These are phyloP conservation scores for Odontophorus gujanensis DNA, from an alignment of 2,113 vertebrate genomes.

Conservation along the genomic window DNA sequence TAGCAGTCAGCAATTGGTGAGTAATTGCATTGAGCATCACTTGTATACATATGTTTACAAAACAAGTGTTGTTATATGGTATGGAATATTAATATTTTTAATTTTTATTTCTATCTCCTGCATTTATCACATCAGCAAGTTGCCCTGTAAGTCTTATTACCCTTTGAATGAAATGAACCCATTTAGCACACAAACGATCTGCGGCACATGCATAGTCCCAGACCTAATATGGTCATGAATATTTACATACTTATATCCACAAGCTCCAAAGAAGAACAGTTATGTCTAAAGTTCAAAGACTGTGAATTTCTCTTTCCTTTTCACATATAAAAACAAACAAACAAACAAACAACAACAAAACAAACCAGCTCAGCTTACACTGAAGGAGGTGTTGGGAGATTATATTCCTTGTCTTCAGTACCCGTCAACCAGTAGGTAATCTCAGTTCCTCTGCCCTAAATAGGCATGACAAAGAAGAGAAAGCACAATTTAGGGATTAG, in stretches of 20 bases:
- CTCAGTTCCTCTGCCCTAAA: slow-evolving; percentile 93
- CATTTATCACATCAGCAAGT: not conserved
- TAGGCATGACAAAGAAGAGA: slow-evolving; percentile 38
- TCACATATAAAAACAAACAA: not conserved
- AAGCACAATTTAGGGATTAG: not conserved
- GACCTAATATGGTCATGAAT: not conserved
- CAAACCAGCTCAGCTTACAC: slow-evolving; percentile 81
- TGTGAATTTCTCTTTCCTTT: not conserved
- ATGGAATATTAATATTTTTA: not conserved
- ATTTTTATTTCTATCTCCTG: not conserved
- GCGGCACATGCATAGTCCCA: not conserved
- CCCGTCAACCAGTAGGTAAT: slow-evolving; percentile 96
- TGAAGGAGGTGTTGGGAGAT: slow-evolving; percentile 90
- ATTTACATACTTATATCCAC: not conserved
- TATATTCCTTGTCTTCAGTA: slow-evolving; percentile 84
- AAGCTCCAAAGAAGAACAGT: not conserved
- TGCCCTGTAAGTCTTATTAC: not conserved
- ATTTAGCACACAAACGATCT: not conserved
- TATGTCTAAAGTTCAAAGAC: not conserved
- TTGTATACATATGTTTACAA: not conserved
- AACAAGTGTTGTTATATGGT: not conserved
- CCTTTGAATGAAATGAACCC: not conserved
- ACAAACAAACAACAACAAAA: too few species aligned
- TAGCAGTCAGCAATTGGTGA: not conserved
- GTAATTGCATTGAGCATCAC: not conserved